Conservation (phyloP, 2,113 vertebrate genomes). For the Muscicapa adusta region DNA sequence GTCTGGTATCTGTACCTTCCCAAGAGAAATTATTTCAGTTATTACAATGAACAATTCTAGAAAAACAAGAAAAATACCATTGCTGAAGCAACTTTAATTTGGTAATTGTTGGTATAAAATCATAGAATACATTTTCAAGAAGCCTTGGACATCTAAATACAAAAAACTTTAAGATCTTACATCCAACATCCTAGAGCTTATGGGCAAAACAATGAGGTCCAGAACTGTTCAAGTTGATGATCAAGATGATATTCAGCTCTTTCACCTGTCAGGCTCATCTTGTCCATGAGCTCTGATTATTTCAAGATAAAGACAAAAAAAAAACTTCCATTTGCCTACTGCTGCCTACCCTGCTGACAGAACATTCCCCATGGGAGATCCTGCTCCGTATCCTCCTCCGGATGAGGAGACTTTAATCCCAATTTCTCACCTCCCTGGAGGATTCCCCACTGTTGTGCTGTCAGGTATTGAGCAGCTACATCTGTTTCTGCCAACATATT, state of each 20-base stretch:
- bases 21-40: background rate
- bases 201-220: background rate
- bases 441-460: background rate
- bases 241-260: background rate
- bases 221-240: background rate
- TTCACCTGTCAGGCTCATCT: background rate
- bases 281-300: background rate
- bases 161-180: background rate
- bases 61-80: background rate
- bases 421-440: background rate
- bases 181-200: background rate
- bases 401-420: background rate
- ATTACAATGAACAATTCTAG: background rate
- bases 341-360: background rate
- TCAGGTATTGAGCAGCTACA: background rate
- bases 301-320: background rate
- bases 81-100: background rate
- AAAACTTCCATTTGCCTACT: accelerated
- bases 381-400: background rate
- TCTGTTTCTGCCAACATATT: background rate
- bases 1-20: background rate
- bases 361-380: background rate
- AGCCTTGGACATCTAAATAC: background rate
- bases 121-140: background rate
- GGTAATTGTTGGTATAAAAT: background rate